Evolutionary conservation across 2,113 vertebrate genomes (phyloP).

Genomic region (Turdus rufiventris): DNA sequence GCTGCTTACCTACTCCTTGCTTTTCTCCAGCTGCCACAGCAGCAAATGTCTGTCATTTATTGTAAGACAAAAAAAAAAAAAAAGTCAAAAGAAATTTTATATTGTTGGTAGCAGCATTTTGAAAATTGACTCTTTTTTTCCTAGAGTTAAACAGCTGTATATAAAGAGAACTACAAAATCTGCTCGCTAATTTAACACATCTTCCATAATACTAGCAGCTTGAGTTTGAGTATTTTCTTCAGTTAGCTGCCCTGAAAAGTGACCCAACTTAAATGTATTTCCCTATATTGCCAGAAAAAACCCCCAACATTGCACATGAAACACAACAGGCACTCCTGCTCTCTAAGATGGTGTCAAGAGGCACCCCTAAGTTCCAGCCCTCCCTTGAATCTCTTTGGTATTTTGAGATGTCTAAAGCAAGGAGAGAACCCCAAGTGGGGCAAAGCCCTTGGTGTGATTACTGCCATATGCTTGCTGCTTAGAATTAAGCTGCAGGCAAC

Average conservation of each 20-base stretch:
- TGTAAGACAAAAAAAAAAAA: neutral
- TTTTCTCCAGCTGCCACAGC: neutral
- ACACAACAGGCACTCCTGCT: neutral
- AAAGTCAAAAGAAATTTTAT: neutral
- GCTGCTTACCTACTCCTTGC: neutral
- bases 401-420: neutral
- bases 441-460: neutral
- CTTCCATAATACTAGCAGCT: neutral
- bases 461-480: neutral
- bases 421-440: neutral
- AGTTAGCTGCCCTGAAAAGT: neutral
- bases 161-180: neutral
- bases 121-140: rapidly evolving
- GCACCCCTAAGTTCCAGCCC: neutral
- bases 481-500: neutral
- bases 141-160: neutral
- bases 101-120: neutral
- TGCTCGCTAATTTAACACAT: neutral
- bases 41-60: neutral
- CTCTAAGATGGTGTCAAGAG: neutral
- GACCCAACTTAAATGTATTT: neutral
- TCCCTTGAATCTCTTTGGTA: neutral
- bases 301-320: neutral
- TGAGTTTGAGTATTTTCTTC: neutral
- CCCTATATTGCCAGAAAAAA: neutral